Evolutionary conservation across 2,797 vertebrate species (phyloP).

Genomic region (Ctenochaetus hawaiiensis): DNA sequence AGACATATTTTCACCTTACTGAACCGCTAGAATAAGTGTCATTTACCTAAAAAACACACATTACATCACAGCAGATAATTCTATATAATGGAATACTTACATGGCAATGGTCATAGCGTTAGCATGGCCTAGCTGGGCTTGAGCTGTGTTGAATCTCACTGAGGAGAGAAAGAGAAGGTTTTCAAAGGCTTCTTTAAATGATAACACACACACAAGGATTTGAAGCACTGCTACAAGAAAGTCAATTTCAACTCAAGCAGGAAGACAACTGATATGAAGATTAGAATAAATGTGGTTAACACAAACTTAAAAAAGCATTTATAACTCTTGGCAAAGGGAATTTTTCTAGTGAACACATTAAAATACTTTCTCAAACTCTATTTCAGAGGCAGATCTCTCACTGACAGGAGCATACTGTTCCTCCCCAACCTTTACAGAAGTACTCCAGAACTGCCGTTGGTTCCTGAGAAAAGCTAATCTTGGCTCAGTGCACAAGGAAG

Average conservation of each 20-base stretch:
- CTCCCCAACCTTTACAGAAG: not conserved
- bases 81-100: slow-evolving; percentile 58
- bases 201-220: not conserved
- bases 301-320: not conserved
- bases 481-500: not conserved
- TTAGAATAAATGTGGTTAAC: not conserved
- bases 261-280: not conserved
- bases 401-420: not conserved
- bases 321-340: not conserved
- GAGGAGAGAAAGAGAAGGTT: slow-evolving; percentile 10
- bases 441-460: slow-evolving; percentile 5
- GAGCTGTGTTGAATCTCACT: slow-evolving; percentile 55
- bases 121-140: slow-evolving; percentile 61
- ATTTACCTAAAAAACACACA: too few relatives aligned
- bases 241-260: not conserved
- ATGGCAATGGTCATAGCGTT: slow-evolving; percentile 57
- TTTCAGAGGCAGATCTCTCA: slow-evolving; percentile 6
- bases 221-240: not conserved
- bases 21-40: too few relatives aligned
- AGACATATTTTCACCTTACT: too few relatives aligned
- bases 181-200: slow-evolving; percentile 3
- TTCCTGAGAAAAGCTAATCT: not conserved
- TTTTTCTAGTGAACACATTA: not conserved
- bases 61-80: not conserved
- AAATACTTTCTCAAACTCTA: not conserved